Base-by-base conservation (phyloP, 1,140 invertebrate genomes). In the Homalodisca vitripennis region DNA sequence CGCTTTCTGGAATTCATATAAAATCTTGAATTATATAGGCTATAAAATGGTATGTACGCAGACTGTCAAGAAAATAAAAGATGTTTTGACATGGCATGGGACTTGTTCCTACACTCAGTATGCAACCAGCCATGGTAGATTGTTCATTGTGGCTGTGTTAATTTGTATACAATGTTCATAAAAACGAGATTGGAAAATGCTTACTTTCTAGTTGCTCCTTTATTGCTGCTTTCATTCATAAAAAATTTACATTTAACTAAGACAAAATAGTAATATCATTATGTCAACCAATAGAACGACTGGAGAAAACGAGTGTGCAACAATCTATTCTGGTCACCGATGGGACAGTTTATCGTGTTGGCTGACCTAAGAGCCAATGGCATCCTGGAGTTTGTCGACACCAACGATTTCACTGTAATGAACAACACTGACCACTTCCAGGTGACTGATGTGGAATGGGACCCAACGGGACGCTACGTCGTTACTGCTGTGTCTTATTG, bases 391-490 rank as follows among this genome's bases (percentile, higher is more conserved):
- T 98, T 98, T 79, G 88, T 98, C 24, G 97, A 98, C 77, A 97
- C 96, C 0, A 89, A 91, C 73, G 95, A 98, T 78, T 96, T 98
- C 78, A 92, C 95, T 1, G 88, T 97, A 2, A 98, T 97, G 92
- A 92, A 93, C 74, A 88, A 89, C 1, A 90, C 90, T 0, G 97
- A 98, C 79, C 97, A 98, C 82, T 98, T 95, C 80, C 87, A 94
- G 85, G 91, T 92, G 74, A 97, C 94, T 0, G 95, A 98, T 76
- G 92, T 98, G 1, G 97, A 98, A 80, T 99, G 98, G 98, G 98
- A 99, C 83, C 97, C 98, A 3, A 99, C 97, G 30, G 98, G 98
- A 20, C 86, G 98, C 76, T 99, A 98, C 80, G 95, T 99, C 17
- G 91, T 95, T 17, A 98, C 96, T 0, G 93, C 90, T 3, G 95